phyloP scores from a whole-genome alignment of 2,888 invertebrate species.

The Diplazon laetatorius region DNA sequence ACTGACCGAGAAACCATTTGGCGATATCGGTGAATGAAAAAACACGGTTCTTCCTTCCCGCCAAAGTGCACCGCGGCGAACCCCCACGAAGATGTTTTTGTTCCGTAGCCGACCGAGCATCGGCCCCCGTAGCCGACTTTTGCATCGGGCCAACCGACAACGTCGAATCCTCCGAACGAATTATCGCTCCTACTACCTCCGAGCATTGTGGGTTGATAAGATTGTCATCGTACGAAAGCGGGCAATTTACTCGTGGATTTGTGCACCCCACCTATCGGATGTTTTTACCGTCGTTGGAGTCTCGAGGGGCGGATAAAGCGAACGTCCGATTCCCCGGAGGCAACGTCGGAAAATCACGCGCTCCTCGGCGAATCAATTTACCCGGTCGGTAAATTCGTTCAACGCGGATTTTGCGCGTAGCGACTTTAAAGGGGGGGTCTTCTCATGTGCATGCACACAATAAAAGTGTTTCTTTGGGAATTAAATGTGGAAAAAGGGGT shows the following conservation, averaged over 20 bases:
- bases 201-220: conserved; percentile 55
- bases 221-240: conserved; percentile 41
- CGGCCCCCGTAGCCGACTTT: conserved; percentile 13
- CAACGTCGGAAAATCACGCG: no score
- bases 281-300: no score
- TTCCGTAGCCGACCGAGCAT: conserved; percentile 9
- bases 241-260: conserved; percentile 40
- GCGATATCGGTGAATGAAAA: no score
- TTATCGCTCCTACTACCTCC: conserved; percentile 41
- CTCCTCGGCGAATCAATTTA: conserved; percentile 18
- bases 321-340: no score
- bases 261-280: conserved; percentile 57
- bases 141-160: neutral
- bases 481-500: no score
- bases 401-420: conserved; percentile 1
- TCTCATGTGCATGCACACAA: no score
- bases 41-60: conserved; percentile 64
- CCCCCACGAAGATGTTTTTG: no score
- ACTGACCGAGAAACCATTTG: conserved; percentile 49
- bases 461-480: no score
- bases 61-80: conserved; percentile 58
- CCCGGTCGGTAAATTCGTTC: conserved; percentile 50
- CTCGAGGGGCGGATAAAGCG: no score
- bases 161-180: no score
- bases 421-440: no score